phyloP scores from a whole-genome alignment of 2,888 invertebrate genomes.

The Carterocephalus palaemon region DNA sequence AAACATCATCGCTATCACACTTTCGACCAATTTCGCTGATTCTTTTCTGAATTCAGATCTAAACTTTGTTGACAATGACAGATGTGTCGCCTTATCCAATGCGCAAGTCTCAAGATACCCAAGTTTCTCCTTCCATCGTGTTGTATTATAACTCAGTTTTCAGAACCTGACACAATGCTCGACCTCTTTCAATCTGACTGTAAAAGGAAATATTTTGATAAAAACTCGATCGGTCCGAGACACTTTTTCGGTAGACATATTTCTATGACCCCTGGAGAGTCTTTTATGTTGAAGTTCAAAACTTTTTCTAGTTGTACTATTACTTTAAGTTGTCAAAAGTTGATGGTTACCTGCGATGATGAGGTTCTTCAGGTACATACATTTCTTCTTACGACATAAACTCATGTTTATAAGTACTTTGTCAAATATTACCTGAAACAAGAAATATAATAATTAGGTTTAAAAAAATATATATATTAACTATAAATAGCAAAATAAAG shows the following conservation, averaged over 20 bases:
- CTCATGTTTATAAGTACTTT: no score
- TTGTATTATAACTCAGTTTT: constrained; percentile 57
- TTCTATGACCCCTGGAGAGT: constrained; percentile 7
- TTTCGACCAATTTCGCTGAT: constrained; percentile 55
- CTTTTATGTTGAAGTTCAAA: constrained; percentile 13
- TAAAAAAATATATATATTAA: neutral
- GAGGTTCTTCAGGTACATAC: no score
- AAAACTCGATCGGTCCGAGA: constrained; percentile 15
- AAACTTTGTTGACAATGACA: constrained; percentile 73
- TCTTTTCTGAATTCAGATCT: constrained; percentile 48
- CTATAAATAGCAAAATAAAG: no score
- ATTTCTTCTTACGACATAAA: no score
- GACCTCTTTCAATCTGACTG: constrained; percentile 49
- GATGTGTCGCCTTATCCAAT: constrained; percentile 50
- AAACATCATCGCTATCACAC: no score
- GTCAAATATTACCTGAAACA: neutral
- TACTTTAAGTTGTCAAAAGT: constrained; percentile 6
- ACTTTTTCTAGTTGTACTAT: constrained; percentile 6
- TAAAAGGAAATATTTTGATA: constrained; percentile 43
- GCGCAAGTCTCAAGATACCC: constrained; percentile 51
- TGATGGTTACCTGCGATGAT: neutral
- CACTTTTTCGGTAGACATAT: constrained; percentile 8
- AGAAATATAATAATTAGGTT: neutral
- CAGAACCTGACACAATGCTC: constrained; percentile 45
- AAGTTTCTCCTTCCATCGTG: constrained; percentile 44